Percentiles rank a stretch among this genome's conserved stretches.
Conservation (phyloP, 1,140 invertebrate species). For the Cydia splendana region DNA sequence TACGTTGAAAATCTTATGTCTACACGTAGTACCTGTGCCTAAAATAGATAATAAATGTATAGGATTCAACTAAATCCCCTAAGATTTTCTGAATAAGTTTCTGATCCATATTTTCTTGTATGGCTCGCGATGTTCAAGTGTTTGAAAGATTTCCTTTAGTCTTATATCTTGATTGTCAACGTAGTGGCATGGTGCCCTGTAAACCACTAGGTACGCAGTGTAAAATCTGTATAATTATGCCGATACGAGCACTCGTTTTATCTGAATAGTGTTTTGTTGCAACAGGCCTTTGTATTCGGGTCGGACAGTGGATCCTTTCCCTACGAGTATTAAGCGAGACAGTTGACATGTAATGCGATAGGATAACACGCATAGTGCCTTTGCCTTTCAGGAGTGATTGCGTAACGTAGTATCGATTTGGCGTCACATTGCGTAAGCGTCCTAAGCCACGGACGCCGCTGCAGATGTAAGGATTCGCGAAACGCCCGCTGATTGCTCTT, state of each 20-base stretch:
- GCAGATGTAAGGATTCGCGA: conserved; percentile 65
- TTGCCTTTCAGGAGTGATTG: conserved; percentile 41
- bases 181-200: background rate
- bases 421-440: conserved; percentile 54
- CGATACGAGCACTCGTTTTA: background rate
- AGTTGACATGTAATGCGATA: conserved; percentile 27
- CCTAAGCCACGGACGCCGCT: conserved; percentile 43
- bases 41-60: background rate
- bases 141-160: background rate
- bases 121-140: background rate
- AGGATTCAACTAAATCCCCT: background rate
- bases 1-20: too few relatives aligned
- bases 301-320: background rate
- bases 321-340: conserved; percentile 16
- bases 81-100: background rate
- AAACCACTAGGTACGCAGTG: background rate
- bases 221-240: background rate
- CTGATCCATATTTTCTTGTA: background rate
- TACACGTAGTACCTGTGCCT: too few relatives aligned
- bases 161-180: background rate
- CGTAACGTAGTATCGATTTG: conserved; percentile 61
- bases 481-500: conserved; percentile 38
- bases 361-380: conserved; percentile 18
- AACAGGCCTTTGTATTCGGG: background rate
- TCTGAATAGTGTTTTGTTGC: background rate